A percentile compares a stretch with the other conserved stretches of the same genome.
Conservation (phyloP, 2,797 vertebrate genomes). For the Pangasius larnaudii region DNA sequence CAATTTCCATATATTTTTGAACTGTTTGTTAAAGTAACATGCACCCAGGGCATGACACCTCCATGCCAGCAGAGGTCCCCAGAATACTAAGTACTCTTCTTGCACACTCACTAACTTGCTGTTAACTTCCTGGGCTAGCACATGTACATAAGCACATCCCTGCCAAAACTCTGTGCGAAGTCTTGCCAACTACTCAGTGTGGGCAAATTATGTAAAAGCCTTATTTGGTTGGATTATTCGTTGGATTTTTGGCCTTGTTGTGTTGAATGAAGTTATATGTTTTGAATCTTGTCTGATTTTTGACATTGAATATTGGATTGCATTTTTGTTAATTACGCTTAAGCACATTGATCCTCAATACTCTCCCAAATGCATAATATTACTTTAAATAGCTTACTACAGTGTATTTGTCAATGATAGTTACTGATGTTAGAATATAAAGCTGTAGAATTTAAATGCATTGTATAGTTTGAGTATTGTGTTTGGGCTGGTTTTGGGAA, state of each 20-base stretch:
- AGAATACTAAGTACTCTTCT: not conserved
- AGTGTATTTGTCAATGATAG: not conserved
- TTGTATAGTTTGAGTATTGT: not conserved
- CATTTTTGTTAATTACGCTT: not conserved
- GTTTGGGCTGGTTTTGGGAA: not conserved
- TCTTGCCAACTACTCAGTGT: not conserved
- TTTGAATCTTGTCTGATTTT: not conserved
- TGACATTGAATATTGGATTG: not conserved
- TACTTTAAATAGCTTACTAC: not conserved
- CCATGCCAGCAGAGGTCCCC: not conserved
- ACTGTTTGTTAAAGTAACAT: not conserved
- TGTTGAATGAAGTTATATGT: not conserved
- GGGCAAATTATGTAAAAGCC: not conserved
- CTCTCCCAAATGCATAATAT: not conserved
- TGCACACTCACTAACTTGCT: not conserved
- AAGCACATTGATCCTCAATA: not conserved
- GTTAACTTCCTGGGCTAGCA: not conserved
- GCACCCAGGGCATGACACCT: not conserved
- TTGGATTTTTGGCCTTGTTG: not conserved
- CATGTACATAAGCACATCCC: not conserved
- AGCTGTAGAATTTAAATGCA: not conserved
- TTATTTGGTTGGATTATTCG: not conserved
- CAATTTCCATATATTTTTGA: not conserved
- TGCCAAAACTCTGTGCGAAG: not conserved
- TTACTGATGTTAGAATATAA: not conserved